Evolutionary conservation across 1,140 invertebrate genomes (phyloP).

Genomic region (Apis cerana): DNA sequence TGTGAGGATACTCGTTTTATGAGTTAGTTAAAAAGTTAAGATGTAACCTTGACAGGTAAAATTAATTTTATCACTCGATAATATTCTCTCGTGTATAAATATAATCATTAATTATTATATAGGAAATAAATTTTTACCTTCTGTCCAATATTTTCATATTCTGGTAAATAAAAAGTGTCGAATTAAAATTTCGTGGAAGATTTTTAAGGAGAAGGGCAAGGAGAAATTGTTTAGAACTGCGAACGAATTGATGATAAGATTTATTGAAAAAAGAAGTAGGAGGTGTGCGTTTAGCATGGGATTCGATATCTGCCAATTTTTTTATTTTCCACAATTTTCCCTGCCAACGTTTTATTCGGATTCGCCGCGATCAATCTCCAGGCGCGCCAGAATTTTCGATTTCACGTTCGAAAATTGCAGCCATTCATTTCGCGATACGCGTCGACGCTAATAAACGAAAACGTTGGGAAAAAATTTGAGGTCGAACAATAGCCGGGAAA

Average conservation of each 20-base stretch:
- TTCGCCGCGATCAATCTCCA: constrained; percentile 41
- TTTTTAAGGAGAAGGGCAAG: neutral
- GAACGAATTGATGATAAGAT: constrained; percentile 16
- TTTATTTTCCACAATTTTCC: constrained; percentile 24
- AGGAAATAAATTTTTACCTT: no score
- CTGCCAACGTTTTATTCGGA: constrained; percentile 24
- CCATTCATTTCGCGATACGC: constrained; percentile 47
- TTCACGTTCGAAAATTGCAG: constrained; percentile 35
- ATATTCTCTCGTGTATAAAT: no score
- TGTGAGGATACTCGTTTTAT: no score
- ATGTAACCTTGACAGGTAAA: no score
- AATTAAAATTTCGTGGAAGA: neutral
- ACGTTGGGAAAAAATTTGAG: constrained; percentile 29
- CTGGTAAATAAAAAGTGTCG: no score
- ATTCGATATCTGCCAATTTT: neutral
- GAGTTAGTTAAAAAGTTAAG: no score
- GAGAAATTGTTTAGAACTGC: neutral
- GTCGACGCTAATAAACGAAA: constrained; percentile 48
- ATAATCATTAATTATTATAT: no score
- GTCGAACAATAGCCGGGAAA: constrained; percentile 41
- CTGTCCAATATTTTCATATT: no score
- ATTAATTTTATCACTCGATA: no score
- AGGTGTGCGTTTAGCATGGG: neutral
- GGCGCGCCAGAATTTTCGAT: constrained; percentile 41
- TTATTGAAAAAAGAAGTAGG: no score